These are phyloP conservation scores for Berghia stephanieae DNA, from an alignment of 1,140 invertebrate species.

Conservation along the genomic window DNA sequence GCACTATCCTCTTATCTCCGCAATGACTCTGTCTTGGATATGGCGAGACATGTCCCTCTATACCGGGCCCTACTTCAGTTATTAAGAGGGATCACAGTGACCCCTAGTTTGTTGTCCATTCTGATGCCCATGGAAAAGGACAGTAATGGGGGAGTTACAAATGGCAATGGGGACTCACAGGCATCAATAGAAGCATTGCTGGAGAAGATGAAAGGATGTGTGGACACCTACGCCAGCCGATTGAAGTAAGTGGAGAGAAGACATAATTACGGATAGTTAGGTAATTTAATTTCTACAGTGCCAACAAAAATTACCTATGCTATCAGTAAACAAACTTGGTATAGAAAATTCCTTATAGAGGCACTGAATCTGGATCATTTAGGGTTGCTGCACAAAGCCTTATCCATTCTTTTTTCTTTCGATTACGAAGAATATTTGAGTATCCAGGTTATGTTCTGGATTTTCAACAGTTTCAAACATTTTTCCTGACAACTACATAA, in stretches of 20 bases:
- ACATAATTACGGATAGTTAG: neutral
- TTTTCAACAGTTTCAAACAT: no score
- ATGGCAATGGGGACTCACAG: constrained; percentile 33
- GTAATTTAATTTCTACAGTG: neutral
- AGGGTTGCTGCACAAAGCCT: neutral
- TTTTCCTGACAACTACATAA: no score
- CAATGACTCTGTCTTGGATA: constrained; percentile 95
- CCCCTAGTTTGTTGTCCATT: constrained; percentile 74
- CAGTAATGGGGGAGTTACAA: constrained; percentile 5
- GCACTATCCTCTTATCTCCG: constrained; percentile 90
- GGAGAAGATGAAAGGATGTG: constrained; percentile 87
- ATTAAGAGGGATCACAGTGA: constrained; percentile 79
- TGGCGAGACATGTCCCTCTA: constrained; percentile 91
- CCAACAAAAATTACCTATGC: neutral
- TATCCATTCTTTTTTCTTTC: neutral
- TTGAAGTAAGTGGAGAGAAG: constrained; percentile 76
- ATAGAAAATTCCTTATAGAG: neutral
- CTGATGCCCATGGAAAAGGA: constrained; percentile 72
- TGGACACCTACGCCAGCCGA: constrained; percentile 88
- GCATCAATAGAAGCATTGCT: constrained; percentile 70
- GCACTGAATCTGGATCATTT: neutral
- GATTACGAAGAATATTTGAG: constrained; percentile 8
- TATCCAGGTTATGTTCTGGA: no score
- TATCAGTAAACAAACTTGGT: neutral
- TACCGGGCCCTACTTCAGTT: constrained; percentile 86